phyloP scores from a whole-genome alignment of 1,140 invertebrate genomes.

The Sycobia sp. region DNA sequence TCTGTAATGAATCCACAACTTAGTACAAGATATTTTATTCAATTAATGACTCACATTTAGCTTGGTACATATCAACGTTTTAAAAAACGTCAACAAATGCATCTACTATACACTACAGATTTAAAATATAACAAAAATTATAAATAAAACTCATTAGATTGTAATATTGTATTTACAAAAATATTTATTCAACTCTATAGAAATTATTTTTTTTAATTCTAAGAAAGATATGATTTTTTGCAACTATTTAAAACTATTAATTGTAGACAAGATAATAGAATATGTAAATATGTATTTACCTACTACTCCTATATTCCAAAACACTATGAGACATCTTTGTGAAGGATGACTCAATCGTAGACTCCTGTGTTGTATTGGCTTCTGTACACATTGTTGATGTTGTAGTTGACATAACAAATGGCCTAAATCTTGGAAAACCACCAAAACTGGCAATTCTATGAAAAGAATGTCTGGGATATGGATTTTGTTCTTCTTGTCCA shows the following conservation, averaged over 20 bases:
- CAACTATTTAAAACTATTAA: no score
- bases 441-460: conserved; percentile 53
- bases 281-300: conserved; percentile 43
- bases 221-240: no score
- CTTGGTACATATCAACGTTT: no score
- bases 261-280: no score
- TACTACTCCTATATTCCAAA: conserved; percentile 56
- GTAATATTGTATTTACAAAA: no score
- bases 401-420: conserved; percentile 56
- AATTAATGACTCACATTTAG: no score
- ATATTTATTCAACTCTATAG: no score
- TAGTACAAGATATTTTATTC: conserved; percentile 1
- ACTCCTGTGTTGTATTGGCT: conserved; percentile 43
- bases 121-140: no score
- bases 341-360: conserved; percentile 48
- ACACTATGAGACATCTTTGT: conserved; percentile 56
- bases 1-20: conserved; percentile 38
- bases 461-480: conserved; percentile 52
- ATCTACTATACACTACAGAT: no score
- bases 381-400: conserved; percentile 43
- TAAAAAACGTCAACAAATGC: no score
- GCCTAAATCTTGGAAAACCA: conserved; percentile 54
- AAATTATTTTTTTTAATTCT: no score
- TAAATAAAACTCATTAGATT: no score
- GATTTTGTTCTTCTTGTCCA: conserved; percentile 44